Evolutionary conservation across 1,140 invertebrate species (phyloP), one percentile per base, ranked within the genome.

Genomic region (Zaprionus capensis): DNA sequence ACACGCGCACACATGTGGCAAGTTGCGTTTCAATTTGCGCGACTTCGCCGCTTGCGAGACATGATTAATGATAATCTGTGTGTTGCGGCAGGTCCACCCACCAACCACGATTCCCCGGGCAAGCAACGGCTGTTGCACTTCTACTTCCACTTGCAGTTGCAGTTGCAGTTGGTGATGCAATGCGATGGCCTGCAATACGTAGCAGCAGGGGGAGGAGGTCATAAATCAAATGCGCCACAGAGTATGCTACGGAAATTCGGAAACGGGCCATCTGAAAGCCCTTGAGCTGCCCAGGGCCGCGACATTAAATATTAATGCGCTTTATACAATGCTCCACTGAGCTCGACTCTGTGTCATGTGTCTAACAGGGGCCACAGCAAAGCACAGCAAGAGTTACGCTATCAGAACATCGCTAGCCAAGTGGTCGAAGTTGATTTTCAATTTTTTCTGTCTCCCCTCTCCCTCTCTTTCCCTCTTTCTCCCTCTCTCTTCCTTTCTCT

Each of bases 291-390:
- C 46, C 20, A 11, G 11, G 17, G 41, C 41, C 2, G 6, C 7
- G 41, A 76, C 76, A 83, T 83, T 80, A 83, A 82, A 82, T 83
- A 73, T 80, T 80, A 82, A 82, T 82, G 76, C 81, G 66, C 80
- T 82, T 71, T 76, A 79, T 82, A 71, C 59, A 71, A 79, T 68
- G 71, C 71, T 76, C 71, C 63, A 82, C 71, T 82, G 80, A 66
- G 51, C 76, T n/a, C 38, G 38, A 68, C 61, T 46, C 57, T 58
- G 38, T 59, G 9, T 34, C 31, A 11, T 55, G 51, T 26, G 24
- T 28, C 9, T 28, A 15, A 5, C 12, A 28, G 9, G 51, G 34
- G 12, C 34, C 55, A 14, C 12, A 15, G 38, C 14, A 17, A 6
- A 9, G 46, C 46, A 24, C 11, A 5, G 11, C 46, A 24, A 51